phyloP scores from a whole-genome alignment of 2,797 vertebrate species.

The Sebastes baramenuke region DNA sequence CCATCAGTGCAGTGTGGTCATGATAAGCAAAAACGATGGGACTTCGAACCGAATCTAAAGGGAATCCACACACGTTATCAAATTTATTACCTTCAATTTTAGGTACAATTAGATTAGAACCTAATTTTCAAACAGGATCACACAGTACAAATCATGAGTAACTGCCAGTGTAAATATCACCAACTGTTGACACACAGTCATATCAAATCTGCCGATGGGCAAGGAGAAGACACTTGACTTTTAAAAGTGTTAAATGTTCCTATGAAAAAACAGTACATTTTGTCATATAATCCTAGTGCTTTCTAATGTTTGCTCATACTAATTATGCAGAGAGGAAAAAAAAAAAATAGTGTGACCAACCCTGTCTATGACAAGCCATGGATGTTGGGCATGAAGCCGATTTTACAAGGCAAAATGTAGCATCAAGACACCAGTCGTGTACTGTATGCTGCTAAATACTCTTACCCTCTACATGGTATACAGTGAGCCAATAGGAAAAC shows the following conservation, averaged over 20 bases:
- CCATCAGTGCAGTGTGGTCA: not conserved
- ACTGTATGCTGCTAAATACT: not conserved
- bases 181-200: slow-evolving; percentile 50
- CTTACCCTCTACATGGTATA: not conserved
- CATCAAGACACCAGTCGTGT: not conserved
- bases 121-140: slow-evolving; percentile 4
- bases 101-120: not conserved
- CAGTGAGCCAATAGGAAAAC: not conserved
- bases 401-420: not conserved
- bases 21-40: not conserved
- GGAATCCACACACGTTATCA: not conserved
- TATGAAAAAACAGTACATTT: too few species aligned
- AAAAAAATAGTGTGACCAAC: not conserved
- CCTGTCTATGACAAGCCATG: not conserved
- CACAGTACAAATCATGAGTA: slow-evolving; percentile 19
- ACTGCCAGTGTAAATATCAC: slow-evolving; percentile 39
- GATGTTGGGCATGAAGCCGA: not conserved
- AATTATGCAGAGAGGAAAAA: not conserved
- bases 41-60: not conserved
- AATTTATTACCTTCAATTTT: not conserved
- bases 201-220: slow-evolving; percentile 23
- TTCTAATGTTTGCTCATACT: not conserved
- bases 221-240: not conserved
- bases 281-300: not conserved
- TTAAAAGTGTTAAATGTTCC: slow-evolving; percentile 8